These are phyloP conservation scores for Paramormyrops hopkinsi DNA, from an alignment of 2,797 vertebrate species.

Conservation along the genomic window DNA sequence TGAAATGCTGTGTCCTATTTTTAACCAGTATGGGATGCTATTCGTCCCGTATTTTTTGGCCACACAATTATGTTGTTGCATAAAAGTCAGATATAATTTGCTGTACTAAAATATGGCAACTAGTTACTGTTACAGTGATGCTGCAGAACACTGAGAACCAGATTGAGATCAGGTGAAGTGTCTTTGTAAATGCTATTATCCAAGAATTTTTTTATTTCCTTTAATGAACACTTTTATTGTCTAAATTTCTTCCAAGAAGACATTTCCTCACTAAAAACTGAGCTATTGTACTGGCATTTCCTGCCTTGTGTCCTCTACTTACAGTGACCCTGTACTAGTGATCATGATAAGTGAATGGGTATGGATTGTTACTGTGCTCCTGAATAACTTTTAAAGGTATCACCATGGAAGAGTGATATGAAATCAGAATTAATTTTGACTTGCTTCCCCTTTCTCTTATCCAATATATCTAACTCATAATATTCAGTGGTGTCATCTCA, in stretches of 20 bases:
- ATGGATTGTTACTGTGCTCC: background rate
- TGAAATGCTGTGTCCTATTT: too few species aligned
- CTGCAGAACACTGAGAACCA: background rate
- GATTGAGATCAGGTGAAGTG: background rate
- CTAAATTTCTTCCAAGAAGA: background rate
- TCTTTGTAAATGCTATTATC: background rate
- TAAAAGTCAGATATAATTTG: background rate
- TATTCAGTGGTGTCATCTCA: background rate
- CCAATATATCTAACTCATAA: background rate
- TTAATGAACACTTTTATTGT: background rate
- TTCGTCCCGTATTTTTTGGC: background rate
- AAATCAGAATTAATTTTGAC: background rate
- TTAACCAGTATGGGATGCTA: background rate
- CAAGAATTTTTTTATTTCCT: background rate
- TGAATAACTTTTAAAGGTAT: background rate
- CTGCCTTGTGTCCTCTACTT: background rate
- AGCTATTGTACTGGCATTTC: background rate
- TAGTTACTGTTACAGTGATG: background rate
- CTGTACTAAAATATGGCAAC: background rate
- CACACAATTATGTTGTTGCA: background rate
- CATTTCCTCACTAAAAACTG: background rate
- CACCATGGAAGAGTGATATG: background rate
- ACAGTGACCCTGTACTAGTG: background rate
- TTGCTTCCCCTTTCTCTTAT: background rate
- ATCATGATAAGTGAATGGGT: background rate